These are phyloP conservation scores for Garrulus glandarius DNA, from an alignment of 2,797 vertebrate genomes.

Conservation along the genomic window DNA sequence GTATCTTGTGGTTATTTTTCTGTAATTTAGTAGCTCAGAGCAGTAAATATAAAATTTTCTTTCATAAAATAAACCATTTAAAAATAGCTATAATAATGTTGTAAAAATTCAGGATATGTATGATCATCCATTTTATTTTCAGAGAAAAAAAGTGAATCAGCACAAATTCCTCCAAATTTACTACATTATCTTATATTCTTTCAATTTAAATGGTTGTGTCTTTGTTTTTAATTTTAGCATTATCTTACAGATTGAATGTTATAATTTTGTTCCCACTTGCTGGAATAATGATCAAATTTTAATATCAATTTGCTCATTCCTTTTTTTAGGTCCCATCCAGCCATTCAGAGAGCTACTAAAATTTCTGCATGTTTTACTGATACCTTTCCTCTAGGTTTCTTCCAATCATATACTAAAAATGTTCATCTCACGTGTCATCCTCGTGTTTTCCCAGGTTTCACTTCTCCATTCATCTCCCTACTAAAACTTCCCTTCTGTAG, in stretches of 20 bases:
- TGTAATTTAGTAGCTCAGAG: not conserved
- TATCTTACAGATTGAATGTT: not conserved
- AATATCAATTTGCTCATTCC: constrained; percentile 49
- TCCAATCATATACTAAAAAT: constrained; percentile 14
- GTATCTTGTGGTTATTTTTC: not conserved
- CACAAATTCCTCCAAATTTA: not conserved
- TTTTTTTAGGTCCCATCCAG: constrained; percentile 50
- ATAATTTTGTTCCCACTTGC: not conserved
- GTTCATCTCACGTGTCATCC: not conserved
- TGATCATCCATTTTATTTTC: not conserved
- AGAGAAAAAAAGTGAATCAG: not conserved
- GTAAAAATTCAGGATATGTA: not conserved
- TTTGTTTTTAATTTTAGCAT: constrained; percentile 6
- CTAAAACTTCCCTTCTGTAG: not conserved
- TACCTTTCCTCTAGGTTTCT: constrained; percentile 12
- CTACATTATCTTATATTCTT: not conserved
- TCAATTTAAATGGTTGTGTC: not conserved
- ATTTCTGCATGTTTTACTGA: constrained; percentile 1
- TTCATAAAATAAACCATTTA: not conserved
- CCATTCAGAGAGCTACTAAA: not conserved
- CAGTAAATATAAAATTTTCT: not conserved
- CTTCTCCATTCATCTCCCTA: not conserved
- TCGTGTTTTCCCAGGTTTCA: not conserved
- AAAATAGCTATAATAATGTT: not conserved
- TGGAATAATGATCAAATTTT: not conserved